Evolutionary conservation across 2,888 invertebrate genomes (phyloP), one percentile per base, ranked within the genome.

Genomic region (Alcis repandata): DNA sequence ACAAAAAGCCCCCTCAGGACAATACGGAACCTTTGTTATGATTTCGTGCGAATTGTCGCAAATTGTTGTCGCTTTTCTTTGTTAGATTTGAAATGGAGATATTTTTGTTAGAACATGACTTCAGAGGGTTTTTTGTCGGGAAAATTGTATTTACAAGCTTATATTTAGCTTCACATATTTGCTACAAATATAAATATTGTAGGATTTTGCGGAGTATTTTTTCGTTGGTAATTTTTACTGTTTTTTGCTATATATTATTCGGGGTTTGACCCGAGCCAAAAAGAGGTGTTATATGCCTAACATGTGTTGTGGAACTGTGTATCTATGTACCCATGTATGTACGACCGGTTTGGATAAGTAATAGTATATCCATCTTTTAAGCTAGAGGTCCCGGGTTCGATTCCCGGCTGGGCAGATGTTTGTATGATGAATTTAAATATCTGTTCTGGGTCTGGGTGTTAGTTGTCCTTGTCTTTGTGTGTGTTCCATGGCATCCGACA

Each of bases 21-120:
- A 40, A 13, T 32, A 20, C 20, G 40, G 33, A 17, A 17, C 63
- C 49, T 36, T 46, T 58, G 43, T 63, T 63, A 63, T 63, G 63
- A 53, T 63, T 53, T 48, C 32, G 58, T 41, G 63, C 52, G 58
- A 58, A 63, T 59, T 63, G 58, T 59, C 63, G 41, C 58, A 63
- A 63, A 63, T 63, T 59, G 43, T 63, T 63, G 46, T 59, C 53
- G 41, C 58, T 51, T 52, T 51, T 45, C 56, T 41, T 49, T 46
- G 61, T 49, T 41, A 51, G 19, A n/a, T 19, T 40, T 36, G 43
- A 27, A 51, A 56, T 51, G 36, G 49, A 56, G 45, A 51, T 43
- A 53, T 54, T 60, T 56, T 56, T 48, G 40, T 38, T 41, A 17
- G 11, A 56, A 41, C 41, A 46, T 38, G 36, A 52, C 52, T 59